Percentiles rank a stretch among this genome's conserved stretches.
Conservation (phyloP, 2,888 invertebrate species). For the Heterodera filipjevi region DNA sequence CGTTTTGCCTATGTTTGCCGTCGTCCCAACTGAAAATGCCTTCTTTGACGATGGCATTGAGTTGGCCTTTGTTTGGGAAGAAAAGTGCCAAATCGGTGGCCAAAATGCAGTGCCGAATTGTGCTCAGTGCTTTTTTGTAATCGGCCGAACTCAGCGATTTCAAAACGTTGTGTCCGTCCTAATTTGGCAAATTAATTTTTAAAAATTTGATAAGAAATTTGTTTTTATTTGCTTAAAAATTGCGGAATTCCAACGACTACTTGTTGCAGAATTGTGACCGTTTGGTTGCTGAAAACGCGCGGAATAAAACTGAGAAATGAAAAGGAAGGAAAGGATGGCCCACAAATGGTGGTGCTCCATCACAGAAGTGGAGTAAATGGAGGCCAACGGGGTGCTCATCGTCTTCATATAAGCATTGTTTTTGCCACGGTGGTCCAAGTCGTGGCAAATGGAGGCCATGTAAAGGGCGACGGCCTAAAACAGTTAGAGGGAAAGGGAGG, state of each 20-base stretch:
- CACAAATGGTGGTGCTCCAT: slow-evolving; percentile 83
- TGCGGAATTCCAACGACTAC: slow-evolving; percentile 56
- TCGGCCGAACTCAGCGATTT: slow-evolving; percentile 62
- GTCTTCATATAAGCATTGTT: slow-evolving; percentile 77
- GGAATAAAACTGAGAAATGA: background rate
- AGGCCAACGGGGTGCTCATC: slow-evolving; percentile 80
- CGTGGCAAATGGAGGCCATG: slow-evolving; percentile 82
- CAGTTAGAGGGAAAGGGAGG: slow-evolving; percentile 17
- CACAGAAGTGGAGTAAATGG: slow-evolving; percentile 83
- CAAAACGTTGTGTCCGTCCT: slow-evolving; percentile 83
- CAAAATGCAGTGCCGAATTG: slow-evolving; percentile 80
- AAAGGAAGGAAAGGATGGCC: background rate
- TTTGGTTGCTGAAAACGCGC: slow-evolving; percentile 72
- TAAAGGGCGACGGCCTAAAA: slow-evolving; percentile 78
- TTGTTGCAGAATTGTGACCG: slow-evolving; percentile 81
- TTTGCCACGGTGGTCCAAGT: slow-evolving; percentile 76
- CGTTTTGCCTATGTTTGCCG: slow-evolving; percentile 72
- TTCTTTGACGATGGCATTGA: slow-evolving; percentile 48
- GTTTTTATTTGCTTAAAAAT: background rate
- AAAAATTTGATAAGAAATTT: background rate
- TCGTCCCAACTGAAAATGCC: slow-evolving; percentile 74
- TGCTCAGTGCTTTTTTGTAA: slow-evolving; percentile 73
- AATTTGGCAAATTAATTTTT: background rate
- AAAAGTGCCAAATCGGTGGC: slow-evolving; percentile 83
- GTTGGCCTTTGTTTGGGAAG: slow-evolving; percentile 74